Evolutionary conservation across 2,797 vertebrate genomes (phyloP).

Genomic region (Eulemur rubriventer): DNA sequence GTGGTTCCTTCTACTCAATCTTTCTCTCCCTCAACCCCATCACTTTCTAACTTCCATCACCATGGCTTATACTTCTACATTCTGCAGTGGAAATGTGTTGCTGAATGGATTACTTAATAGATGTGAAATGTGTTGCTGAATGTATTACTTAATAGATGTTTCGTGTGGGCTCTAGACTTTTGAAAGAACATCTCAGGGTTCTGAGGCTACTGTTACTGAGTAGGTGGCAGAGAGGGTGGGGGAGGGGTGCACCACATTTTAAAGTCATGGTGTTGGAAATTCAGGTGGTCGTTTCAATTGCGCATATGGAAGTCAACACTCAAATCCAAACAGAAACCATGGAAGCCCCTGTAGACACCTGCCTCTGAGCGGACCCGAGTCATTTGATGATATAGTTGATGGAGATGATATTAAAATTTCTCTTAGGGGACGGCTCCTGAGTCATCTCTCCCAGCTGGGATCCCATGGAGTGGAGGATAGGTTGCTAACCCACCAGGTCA

Average conservation of each 20-base stretch:
- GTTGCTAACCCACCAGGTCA: not conserved
- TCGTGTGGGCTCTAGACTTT: not conserved
- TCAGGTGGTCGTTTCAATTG: not conserved
- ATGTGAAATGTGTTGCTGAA: not conserved
- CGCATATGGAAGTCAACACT: not conserved
- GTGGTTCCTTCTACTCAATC: not conserved
- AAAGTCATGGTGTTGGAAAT: not conserved
- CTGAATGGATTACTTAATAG: not conserved
- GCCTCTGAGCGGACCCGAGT: not conserved
- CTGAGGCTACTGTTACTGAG: not conserved
- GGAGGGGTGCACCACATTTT: not conserved
- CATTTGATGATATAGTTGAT: not conserved
- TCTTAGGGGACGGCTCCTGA: not conserved
- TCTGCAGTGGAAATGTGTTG: not conserved
- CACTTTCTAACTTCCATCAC: not conserved
- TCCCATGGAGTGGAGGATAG: not conserved
- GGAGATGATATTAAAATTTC: not conserved
- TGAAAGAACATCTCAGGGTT: not conserved
- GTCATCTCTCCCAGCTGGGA: not conserved
- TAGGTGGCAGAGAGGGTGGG: not conserved
- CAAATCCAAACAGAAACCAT: not conserved
- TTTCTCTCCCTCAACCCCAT: not conserved
- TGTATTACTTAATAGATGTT: not conserved
- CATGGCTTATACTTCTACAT: not conserved
- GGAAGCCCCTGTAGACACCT: not conserved